phyloP scores from a whole-genome alignment of 2,888 invertebrate genomes.

The Dynastes hyllus region DNA sequence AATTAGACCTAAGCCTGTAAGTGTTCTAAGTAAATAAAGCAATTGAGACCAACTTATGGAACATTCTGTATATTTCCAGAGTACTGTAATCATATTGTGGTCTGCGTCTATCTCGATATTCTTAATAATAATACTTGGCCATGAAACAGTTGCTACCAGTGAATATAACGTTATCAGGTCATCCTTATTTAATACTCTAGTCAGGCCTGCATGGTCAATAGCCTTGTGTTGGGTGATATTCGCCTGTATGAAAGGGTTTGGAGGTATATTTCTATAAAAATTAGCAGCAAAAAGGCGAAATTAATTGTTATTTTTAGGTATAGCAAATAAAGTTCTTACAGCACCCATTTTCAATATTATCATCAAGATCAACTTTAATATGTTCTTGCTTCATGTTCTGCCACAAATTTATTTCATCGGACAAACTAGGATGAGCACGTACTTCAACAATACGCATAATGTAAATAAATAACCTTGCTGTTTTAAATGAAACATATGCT shows the following conservation, averaged over 20 bases:
- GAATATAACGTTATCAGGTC: conserved; percentile 45
- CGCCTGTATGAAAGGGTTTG: conserved; percentile 54
- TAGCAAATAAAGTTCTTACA: conserved; percentile 46
- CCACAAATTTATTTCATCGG: conserved; percentile 42
- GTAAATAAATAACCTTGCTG: conserved; percentile 1
- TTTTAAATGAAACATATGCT: neutral
- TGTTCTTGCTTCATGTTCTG: conserved; percentile 51
- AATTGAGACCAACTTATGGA: neutral
- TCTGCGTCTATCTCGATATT: conserved; percentile 24
- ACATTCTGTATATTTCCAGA: conserved; percentile 8
- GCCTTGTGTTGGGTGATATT: conserved; percentile 55
- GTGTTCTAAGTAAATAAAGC: neutral
- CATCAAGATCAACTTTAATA: conserved; percentile 48
- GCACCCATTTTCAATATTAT: conserved; percentile 48
- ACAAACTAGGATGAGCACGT: conserved; percentile 39
- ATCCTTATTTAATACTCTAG: conserved; percentile 48
- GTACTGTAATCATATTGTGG: conserved; percentile 42
- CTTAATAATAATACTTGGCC: conserved; percentile 45
- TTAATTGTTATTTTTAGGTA: conserved; percentile 36
- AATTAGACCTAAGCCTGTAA: conserved; percentile 25
- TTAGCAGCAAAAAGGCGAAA: neutral
- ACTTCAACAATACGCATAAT: conserved; percentile 35
- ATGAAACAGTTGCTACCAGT: conserved; percentile 42
- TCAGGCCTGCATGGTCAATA: conserved; percentile 53
- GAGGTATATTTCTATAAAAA: conserved; percentile 50